Base-by-base conservation (phyloP, 2,888 invertebrate species). In the Hesperia comma region DNA sequence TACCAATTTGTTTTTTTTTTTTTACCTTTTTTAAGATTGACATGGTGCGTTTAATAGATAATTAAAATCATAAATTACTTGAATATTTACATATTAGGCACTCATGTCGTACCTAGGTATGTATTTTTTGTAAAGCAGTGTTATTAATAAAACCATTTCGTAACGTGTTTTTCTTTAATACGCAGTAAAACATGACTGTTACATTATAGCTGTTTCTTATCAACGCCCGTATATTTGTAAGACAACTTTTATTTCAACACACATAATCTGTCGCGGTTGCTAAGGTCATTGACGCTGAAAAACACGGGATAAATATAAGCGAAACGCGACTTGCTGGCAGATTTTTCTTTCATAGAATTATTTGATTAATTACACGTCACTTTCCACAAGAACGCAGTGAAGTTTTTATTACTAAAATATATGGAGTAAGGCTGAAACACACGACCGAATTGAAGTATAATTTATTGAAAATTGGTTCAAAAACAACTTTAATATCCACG, bases 181-280 rank as follows among this genome's bases (percentile, higher is more conserved):
- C 46, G 15, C 46, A 21, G 26, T 58, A 46, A 15, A 58, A 58
- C 32, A 58, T 46, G 12, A 17, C 43, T 46, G 26, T 15, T 32
- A 46, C 46, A 15, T 54, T 63, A 40, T 63, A 57, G 56, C 49
- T 57, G 51, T 10, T 63, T 63, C 49, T 51, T 17, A 46, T 63
- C 63, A 63, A 57, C 57, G 15, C 26, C 26, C 3, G 46, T 49
- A 56, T 19, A 40, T 57, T 57, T 63, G 51, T 63, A 40, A 49
- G 40, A 57, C 56, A 46, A 37, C 40, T 51, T 57, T 57, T 63
- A 63, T 57, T 63, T 63, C 63, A 37, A 57, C 63, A 51, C 57
- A n/a, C 51, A 21, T 46, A 62, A 54, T 63, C 15, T 33, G 33
- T 37, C 33, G 21, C 46, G 56, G 37, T 63, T 56, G 56, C 26